phyloP scores from a whole-genome alignment of 2,888 invertebrate genomes.

The Colostygia pectinataria region DNA sequence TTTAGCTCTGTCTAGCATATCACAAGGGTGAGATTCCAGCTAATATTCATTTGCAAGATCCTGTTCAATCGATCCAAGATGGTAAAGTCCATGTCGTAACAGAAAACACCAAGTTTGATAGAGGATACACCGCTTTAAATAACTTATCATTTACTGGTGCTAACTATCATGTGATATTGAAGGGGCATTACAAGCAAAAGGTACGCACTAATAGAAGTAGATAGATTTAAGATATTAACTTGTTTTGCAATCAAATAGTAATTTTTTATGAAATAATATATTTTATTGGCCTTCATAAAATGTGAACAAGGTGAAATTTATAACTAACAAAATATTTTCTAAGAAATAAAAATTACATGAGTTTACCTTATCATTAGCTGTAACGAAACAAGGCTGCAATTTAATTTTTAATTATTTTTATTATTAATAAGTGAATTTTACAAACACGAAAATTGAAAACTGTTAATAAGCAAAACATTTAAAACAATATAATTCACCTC shows the following conservation, averaged over 20 bases:
- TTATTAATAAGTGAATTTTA: no score
- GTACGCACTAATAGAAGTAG: constrained; percentile 30
- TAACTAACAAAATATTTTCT: no score
- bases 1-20: constrained; percentile 50
- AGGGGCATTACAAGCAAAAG: constrained; percentile 57
- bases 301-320: no score
- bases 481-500: not conserved
- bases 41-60: constrained; percentile 47
- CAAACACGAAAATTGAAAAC: no score
- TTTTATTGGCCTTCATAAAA: not conserved
- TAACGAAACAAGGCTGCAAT: no score
- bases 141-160: constrained; percentile 53
- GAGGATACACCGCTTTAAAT: constrained; percentile 50
- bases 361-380: no score
- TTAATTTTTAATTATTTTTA: no score
- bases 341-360: no score
- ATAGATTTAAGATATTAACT: no score
- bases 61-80: constrained; percentile 38
- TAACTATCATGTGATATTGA: constrained; percentile 54
- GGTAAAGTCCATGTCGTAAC: constrained; percentile 44
- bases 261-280: no score
- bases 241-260: no score
- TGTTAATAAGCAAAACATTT: not conserved
- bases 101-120: constrained; percentile 39
- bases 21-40: constrained; percentile 46